These are phyloP conservation scores for Drosophila lowei DNA, from an alignment of 1,140 invertebrate genomes.

Conservation along the genomic window DNA sequence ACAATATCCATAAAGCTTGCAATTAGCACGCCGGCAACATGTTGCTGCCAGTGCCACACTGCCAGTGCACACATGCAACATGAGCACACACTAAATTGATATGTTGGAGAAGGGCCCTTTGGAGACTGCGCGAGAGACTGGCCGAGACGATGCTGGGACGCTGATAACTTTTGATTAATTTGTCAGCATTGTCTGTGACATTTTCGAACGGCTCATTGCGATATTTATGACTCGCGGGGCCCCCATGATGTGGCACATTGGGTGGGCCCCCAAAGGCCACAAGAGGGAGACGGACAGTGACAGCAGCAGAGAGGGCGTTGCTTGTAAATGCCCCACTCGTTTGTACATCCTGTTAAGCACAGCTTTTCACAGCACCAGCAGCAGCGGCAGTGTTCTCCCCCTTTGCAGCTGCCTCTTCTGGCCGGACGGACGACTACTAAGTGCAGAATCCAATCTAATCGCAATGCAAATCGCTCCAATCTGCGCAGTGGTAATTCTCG, in stretches of 20 bases:
- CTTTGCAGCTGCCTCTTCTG: conserved; percentile 63
- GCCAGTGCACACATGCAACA: conserved; percentile 37
- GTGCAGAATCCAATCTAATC: conserved; percentile 47
- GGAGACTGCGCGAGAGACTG: conserved; percentile 32
- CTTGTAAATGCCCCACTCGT: conserved; percentile 68
- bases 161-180: conserved; percentile 82
- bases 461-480: conserved; percentile 77
- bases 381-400: background rate
- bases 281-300: conserved; percentile 16
- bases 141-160: conserved; percentile 59
- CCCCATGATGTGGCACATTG: conserved; percentile 51
- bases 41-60: conserved; percentile 59
- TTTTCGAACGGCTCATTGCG: conserved; percentile 78
- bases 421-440: conserved; percentile 22
- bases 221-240: conserved; percentile 71
- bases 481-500: conserved; percentile 80
- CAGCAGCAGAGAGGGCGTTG: conserved; percentile 43
- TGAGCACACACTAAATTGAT: conserved; percentile 71
- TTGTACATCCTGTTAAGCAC: conserved; percentile 75
- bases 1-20: conserved; percentile 72
- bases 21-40: conserved; percentile 77
- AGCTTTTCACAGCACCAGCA: conserved; percentile 63
- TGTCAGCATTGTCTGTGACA: conserved; percentile 80
- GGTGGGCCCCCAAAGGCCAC: conserved; percentile 48
- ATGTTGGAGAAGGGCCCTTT: conserved; percentile 71